A percentile compares a stretch with the other conserved stretches of the same genome.
Conservation (phyloP, 2,888 invertebrate species). For the Bembecia ichneumoniformis region DNA sequence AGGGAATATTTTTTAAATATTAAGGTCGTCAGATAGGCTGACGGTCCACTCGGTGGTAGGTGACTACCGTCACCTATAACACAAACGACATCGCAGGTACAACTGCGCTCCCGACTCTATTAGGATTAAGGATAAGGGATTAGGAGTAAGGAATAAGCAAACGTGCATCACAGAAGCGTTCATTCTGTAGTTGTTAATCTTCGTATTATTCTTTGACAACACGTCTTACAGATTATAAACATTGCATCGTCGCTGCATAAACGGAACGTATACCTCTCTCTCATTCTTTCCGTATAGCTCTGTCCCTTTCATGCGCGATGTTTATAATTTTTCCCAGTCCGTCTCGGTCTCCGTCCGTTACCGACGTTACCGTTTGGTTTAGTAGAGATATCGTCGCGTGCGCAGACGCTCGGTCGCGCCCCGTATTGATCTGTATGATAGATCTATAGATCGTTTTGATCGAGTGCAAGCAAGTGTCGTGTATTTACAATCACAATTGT, state of each 20-base stretch:
- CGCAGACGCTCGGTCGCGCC: slow-evolving; percentile 26
- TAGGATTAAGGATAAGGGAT: too few relatives aligned
- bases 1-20: too few relatives aligned
- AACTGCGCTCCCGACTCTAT: too few relatives aligned
- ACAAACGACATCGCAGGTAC: too few relatives aligned
- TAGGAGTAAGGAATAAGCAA: too few relatives aligned
- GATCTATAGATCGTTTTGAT: slow-evolving; percentile 14
- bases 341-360: slow-evolving; percentile 7
- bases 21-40: too few relatives aligned
- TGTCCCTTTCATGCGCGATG: slow-evolving; percentile 30
- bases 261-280: slow-evolving; percentile 31
- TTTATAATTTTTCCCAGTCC: slow-evolving; percentile 45
- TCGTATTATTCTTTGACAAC: not conserved
- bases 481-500: slow-evolving; percentile 15
- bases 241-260: slow-evolving; percentile 20
- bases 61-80: too few relatives aligned
- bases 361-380: slow-evolving; percentile 3
- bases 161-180: not conserved
- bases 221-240: slow-evolving; percentile 20
- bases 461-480: slow-evolving; percentile 14
- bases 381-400: slow-evolving; percentile 37
- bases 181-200: not conserved
- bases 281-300: slow-evolving; percentile 24
- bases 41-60: too few relatives aligned
- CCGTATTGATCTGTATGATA: slow-evolving; percentile 11